phyloP scores from a whole-genome alignment of 2,113 vertebrate genomes.

The Pygoscelis antarcticus region DNA sequence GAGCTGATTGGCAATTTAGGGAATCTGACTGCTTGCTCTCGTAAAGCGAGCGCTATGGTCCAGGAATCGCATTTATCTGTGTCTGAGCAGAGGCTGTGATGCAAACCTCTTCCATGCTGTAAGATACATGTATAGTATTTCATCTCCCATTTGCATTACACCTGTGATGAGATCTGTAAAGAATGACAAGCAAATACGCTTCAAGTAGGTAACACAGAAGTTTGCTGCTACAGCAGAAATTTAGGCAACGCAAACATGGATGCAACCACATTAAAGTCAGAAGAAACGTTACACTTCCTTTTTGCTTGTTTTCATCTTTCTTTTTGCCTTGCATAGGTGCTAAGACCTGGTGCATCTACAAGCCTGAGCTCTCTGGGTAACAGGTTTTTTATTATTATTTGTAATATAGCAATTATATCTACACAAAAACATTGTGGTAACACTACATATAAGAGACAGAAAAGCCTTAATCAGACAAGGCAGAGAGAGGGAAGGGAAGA shows the following conservation, averaged over 20 bases:
- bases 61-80: neutral
- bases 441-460: neutral
- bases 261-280: neutral
- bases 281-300: neutral
- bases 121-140: fast-evolving
- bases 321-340: neutral
- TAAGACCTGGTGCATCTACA: neutral
- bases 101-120: neutral
- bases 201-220: neutral
- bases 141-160: neutral
- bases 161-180: neutral
- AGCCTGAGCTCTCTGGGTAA: neutral
- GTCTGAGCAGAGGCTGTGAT: neutral
- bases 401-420: neutral
- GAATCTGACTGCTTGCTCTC: neutral
- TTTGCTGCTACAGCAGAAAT: neutral
- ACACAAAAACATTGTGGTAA: neutral
- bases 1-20: neutral
- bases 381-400: neutral
- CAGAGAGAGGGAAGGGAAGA: neutral
- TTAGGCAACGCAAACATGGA: neutral
- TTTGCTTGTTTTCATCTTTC: neutral
- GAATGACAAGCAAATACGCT: fast-evolving
- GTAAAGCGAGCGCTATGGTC: fast-evolving
- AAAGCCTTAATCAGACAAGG: neutral